Base-by-base conservation (phyloP, 1,140 invertebrate genomes). In the Tenebrio molitor region DNA sequence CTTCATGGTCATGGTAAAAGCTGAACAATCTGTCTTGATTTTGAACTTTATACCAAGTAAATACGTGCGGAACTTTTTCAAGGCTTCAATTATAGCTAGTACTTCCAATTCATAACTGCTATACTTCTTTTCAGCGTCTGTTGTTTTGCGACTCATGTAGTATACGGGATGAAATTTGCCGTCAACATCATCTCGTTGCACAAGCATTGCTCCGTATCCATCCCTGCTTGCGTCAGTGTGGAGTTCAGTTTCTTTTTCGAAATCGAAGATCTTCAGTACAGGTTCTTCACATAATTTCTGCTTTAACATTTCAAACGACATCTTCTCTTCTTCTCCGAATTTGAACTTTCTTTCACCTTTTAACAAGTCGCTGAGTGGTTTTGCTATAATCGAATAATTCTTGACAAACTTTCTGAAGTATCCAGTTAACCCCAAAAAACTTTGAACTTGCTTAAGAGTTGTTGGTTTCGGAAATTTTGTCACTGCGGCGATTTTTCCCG, bases 21-120 rank as follows among this genome's bases (percentile, higher is more conserved):
- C 82, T 65, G 63, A 69, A 70, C 82, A 84, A 66, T 83, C 83
- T 0, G 81, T 84, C 2, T 83, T 72, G 7, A 88, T 84, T 62
- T 85, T 83, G 74, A 86, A 86, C 4, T 81, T 65, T 50, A 78
- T 84, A 12, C 83, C 83, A 14, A 84, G 74, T 21, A 89, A 73
- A 77, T 86, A 89, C 10, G 81, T 72, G 69, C 83, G 44, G 73
- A 87, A 88, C 58, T 86, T 84, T 62, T 84, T 80, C 1, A 88
- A 75, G 0, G 84, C 84, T 77, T 81, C 81, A 3, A 87, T 78
- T 7, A 88, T 83, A 0, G 86, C 85, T 21, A 88, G 74, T 19
- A 82, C 82, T 79, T 88, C 85, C 46, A 85, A 73, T 74, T 88
- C 83, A 63, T 84, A 85, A 62, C 80, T 84, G 3, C 72, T 76